These are phyloP conservation scores for Acyrthosiphon pisum DNA, from an alignment of 1,140 invertebrate species.

Conservation along the genomic window DNA sequence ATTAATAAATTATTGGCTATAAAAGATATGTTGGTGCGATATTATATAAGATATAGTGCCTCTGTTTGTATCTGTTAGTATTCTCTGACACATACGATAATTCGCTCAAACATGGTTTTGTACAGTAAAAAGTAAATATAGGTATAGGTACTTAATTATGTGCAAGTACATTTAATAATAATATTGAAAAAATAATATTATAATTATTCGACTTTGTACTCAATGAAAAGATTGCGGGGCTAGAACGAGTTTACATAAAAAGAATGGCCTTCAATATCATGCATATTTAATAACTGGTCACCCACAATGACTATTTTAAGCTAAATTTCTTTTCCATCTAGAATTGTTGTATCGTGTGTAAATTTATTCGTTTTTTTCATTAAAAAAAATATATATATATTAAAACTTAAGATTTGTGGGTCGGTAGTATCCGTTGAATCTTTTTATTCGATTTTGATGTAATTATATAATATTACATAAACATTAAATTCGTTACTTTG, in stretches of 20 bases:
- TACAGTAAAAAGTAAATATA: neutral
- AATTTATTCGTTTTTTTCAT: neutral
- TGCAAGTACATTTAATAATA: neutral
- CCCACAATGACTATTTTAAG: neutral
- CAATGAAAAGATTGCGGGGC: neutral
- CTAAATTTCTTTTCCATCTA: neutral
- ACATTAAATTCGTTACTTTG: neutral
- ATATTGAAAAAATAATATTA: slow-evolving; percentile 3
- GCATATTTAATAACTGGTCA: neutral
- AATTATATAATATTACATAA: neutral
- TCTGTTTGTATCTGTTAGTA: no score
- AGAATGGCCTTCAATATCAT: neutral
- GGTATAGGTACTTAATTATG: neutral
- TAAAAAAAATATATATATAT: neutral
- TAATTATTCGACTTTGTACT: neutral
- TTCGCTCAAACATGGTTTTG: neutral
- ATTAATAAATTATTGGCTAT: neutral
- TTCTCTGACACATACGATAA: neutral
- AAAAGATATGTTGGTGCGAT: neutral
- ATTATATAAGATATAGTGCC: neutral
- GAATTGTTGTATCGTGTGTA: neutral
- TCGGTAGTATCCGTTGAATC: neutral
- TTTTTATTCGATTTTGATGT: neutral
- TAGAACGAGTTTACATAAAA: neutral
- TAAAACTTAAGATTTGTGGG: neutral